Evolutionary conservation across 2,113 vertebrate species (phyloP).

Genomic region (Lagenorhynchus albirostris): DNA sequence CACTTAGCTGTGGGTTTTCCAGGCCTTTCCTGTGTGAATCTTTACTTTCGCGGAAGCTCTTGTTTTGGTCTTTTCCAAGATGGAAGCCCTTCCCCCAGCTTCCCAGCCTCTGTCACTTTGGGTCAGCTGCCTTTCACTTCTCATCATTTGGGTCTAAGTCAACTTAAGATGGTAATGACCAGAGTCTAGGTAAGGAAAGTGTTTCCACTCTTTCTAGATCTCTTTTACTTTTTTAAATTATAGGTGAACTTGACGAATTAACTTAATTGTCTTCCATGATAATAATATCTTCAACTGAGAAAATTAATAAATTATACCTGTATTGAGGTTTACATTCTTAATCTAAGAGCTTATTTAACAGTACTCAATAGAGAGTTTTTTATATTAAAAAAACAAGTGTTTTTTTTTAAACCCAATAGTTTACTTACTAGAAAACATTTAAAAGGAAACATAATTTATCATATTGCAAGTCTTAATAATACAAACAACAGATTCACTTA

Average conservation of each 20-base stretch:
- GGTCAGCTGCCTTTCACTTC: not conserved
- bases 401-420: not conserved
- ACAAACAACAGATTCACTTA: not conserved
- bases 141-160: not conserved
- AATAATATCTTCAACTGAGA: not conserved
- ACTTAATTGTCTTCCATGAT: not conserved
- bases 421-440: not conserved
- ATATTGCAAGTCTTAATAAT: not conserved
- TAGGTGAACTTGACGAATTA: not conserved
- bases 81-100: not conserved
- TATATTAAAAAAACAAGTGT: not conserved
- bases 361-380: not conserved
- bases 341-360: slow-evolving; percentile 8
- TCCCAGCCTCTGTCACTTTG: not conserved
- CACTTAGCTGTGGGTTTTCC: not conserved
- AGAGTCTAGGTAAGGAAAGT: not conserved
- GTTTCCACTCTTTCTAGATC: not conserved
- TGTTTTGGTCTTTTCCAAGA: slow-evolving; percentile 29
- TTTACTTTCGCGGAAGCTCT: slow-evolving; percentile 32
- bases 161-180: not conserved
- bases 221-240: not conserved
- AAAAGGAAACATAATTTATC: not conserved
- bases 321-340: not conserved
- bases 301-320: not conserved
- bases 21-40: slow-evolving; percentile 70